These are phyloP conservation scores for Lethocerus indicus DNA, from an alignment of 1,140 invertebrate genomes.

Conservation along the genomic window DNA sequence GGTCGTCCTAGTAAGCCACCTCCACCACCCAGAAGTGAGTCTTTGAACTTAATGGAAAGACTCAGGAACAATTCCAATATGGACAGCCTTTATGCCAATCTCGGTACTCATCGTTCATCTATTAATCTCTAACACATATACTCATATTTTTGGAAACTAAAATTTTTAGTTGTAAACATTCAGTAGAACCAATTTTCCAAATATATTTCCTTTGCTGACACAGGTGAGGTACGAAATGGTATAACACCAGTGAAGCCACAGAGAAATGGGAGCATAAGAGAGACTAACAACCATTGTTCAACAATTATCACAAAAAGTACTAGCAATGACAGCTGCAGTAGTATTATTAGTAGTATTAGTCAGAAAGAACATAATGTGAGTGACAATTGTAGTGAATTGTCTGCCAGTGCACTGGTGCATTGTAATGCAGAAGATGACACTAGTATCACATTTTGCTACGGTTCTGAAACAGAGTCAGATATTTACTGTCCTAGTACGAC, in stretches of 20 bases:
- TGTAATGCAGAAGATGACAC: slow-evolving; percentile 14
- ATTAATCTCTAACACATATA: neutral
- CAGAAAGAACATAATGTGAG: neutral
- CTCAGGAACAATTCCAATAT: neutral
- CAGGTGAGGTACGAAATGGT: slow-evolving; percentile 55
- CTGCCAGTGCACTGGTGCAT: slow-evolving; percentile 12
- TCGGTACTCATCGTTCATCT: slow-evolving; percentile 17
- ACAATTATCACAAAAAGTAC: neutral
- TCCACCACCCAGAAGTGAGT: slow-evolving; percentile 35
- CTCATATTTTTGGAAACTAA: neutral
- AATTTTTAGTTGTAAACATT: neutral
- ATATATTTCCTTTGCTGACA: slow-evolving; percentile 7
- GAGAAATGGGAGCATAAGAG: slow-evolving; percentile 63
- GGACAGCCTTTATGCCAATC: slow-evolving; percentile 21
- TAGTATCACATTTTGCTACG: slow-evolving; percentile 43
- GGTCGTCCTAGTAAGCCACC: slow-evolving; percentile 33
- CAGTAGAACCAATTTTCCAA: neutral
- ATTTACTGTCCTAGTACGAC: slow-evolving; percentile 58
- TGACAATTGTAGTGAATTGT: slow-evolving; percentile 9
- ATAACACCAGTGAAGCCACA: slow-evolving; percentile 62
- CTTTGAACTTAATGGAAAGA: slow-evolving; percentile 23
- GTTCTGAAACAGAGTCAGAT: slow-evolving; percentile 63
- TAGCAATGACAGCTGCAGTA: neutral
- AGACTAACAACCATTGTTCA: slow-evolving; percentile 21
- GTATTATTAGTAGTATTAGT: neutral